Evolutionary conservation across 2,888 invertebrate species (phyloP).

Genomic region (Beris chalybata): DNA sequence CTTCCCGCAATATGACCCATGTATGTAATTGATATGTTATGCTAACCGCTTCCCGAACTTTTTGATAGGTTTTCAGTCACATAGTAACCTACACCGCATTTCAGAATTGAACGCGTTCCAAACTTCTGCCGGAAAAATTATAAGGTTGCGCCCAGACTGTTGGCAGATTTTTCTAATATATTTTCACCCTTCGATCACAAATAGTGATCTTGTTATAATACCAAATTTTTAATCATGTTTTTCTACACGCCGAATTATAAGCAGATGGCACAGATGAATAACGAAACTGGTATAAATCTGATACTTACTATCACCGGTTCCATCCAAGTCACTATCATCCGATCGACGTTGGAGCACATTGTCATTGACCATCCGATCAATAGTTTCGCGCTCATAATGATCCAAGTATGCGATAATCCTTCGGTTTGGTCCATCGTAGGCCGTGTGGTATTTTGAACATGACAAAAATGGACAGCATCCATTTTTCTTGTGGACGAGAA

Average conservation of each 20-base stretch:
- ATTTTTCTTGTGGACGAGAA: conserved; percentile 67
- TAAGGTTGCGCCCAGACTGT: no score
- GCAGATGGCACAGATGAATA: not conserved
- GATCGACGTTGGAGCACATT: conserved; percentile 52
- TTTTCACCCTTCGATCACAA: no score
- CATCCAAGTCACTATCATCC: conserved; percentile 52
- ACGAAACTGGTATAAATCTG: conserved; percentile 8
- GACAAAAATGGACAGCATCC: conserved; percentile 78
- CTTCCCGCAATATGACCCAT: no score
- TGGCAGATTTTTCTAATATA: no score
- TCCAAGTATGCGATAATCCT: conserved; percentile 53
- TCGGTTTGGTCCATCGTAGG: conserved; percentile 50
- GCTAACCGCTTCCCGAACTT: no score
- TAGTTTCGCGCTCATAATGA: conserved; percentile 53
- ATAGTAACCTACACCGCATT: no score
- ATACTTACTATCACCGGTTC: conserved; percentile 44
- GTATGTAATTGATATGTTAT: no score
- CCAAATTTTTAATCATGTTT: no score
- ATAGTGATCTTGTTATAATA: no score
- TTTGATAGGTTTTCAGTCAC: no score
- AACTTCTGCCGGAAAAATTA: no score
- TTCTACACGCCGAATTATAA: not conserved
- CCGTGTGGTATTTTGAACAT: conserved; percentile 65
- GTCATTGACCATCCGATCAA: conserved; percentile 53
- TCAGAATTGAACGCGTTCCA: no score